phyloP scores from a whole-genome alignment of 2,797 vertebrate species.

The Spondyliosoma cantharus region DNA sequence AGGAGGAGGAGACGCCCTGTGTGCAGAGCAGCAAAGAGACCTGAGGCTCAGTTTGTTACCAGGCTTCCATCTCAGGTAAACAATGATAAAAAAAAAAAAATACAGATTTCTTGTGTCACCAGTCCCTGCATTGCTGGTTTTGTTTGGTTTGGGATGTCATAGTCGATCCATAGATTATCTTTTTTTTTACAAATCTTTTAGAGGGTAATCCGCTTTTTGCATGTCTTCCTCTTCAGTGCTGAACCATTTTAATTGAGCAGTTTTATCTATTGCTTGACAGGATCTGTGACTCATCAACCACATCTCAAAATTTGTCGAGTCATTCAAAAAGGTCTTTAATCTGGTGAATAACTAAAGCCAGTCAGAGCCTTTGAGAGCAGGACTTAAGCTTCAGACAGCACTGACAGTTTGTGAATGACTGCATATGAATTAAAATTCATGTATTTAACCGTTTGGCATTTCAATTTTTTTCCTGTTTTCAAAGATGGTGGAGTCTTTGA shows the following conservation, averaged over 20 bases:
- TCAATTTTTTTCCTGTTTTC: background rate
- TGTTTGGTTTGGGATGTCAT: background rate
- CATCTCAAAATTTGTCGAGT: background rate
- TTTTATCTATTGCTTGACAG: background rate
- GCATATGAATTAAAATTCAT: background rate
- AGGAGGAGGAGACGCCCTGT: slow-evolving; percentile 47
- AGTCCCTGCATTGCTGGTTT: background rate
- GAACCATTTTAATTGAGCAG: background rate
- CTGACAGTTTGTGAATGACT: background rate
- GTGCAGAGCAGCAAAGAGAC: slow-evolving; percentile 43
- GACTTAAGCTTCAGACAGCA: background rate
- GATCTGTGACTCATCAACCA: slow-evolving; percentile 1
- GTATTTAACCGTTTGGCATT: background rate
- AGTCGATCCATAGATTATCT: background rate
- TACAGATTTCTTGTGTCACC: background rate
- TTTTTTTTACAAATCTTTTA: background rate
- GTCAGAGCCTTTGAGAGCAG: slow-evolving; percentile 1
- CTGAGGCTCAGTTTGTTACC: slow-evolving; percentile 48
- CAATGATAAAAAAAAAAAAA: background rate
- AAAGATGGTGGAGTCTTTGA: background rate
- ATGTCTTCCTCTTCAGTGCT: background rate
- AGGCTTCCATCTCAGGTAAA: slow-evolving; percentile 51
- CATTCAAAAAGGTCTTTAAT: background rate
- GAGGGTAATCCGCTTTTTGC: background rate
- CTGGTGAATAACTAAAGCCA: background rate